These are phyloP conservation scores for Coremacera marginata DNA, from an alignment of 2,888 invertebrate species.

Conservation along the genomic window DNA sequence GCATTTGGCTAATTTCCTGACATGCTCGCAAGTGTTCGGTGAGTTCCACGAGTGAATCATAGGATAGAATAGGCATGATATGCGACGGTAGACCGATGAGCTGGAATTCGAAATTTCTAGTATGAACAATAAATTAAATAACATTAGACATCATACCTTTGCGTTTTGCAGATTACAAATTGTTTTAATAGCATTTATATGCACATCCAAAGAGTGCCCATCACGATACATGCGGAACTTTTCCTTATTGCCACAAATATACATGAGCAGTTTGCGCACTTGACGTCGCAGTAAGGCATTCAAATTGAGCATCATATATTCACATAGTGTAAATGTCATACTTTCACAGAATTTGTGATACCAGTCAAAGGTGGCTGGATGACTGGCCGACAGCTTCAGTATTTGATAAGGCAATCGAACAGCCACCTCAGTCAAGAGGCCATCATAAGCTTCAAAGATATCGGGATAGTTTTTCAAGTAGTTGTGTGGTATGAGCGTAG, in stretches of 20 bases:
- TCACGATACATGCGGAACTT: slow-evolving; percentile 94
- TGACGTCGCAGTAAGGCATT: slow-evolving; percentile 87
- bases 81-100: slow-evolving; percentile 49
- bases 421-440: slow-evolving; percentile 95
- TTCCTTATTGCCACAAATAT: slow-evolving; percentile 95
- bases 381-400: slow-evolving; percentile 65
- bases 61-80: slow-evolving; percentile 74
- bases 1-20: slow-evolving; percentile 89
- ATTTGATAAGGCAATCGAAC: slow-evolving; percentile 94
- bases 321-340: slow-evolving; percentile 80
- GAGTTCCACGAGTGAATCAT: slow-evolving; percentile 92
- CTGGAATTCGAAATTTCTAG: slow-evolving; percentile 26
- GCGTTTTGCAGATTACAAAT: slow-evolving; percentile 64
- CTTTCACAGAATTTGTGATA: slow-evolving; percentile 78
- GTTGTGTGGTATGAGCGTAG: slow-evolving; percentile 92
- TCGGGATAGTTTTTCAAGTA: slow-evolving; percentile 94
- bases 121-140: background rate
- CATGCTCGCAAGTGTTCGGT: slow-evolving; percentile 96
- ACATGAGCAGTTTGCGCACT: slow-evolving; percentile 90
- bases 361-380: slow-evolving; percentile 67
- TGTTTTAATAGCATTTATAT: slow-evolving; percentile 79
- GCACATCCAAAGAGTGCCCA: slow-evolving; percentile 91
- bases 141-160: slow-evolving; percentile 58
- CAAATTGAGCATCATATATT: slow-evolving; percentile 89
- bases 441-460: slow-evolving; percentile 93